These are phyloP conservation scores for Noturus placidus DNA, from an alignment of 2,113 vertebrate species.

Conservation along the genomic window DNA sequence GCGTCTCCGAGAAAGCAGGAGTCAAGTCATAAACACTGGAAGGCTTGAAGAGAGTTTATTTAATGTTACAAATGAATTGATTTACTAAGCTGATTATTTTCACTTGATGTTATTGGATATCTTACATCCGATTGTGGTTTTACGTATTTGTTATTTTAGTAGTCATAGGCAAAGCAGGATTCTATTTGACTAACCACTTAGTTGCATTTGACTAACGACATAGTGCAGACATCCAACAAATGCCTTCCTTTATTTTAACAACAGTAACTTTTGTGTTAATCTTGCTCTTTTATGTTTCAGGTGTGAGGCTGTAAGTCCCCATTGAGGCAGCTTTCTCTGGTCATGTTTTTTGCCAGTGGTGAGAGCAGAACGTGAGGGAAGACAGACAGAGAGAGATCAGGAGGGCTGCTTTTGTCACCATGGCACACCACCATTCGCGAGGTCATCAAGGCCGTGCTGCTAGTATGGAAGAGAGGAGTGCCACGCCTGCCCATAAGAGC, in stretches of 20 bases:
- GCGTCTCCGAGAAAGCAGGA: conserved; percentile 2
- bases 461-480: conserved; percentile 90
- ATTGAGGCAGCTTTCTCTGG: conserved; percentile 22
- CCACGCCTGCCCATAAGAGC: conserved; percentile 83
- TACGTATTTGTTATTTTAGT: conserved; percentile 22
- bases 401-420: conserved; percentile 40
- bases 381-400: conserved; percentile 6
- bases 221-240: not conserved
- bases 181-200: conserved; percentile 30
- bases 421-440: conserved; percentile 69
- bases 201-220: conserved; percentile 12
- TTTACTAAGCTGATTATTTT: not conserved
- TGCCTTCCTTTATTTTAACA: not conserved
- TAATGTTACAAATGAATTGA: not conserved
- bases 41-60: not conserved
- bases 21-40: not conserved
- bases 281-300: conserved; percentile 37
- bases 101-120: not conserved
- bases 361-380: conserved; percentile 32
- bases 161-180: conserved; percentile 14
- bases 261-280: not conserved
- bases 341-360: conserved; percentile 40
- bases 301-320: conserved; percentile 16
- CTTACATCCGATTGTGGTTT: not conserved
- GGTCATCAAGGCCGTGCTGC: conserved; percentile 76